phyloP scores from a whole-genome alignment of 2,797 vertebrate genomes.

The Anolis apletophallus region DNA sequence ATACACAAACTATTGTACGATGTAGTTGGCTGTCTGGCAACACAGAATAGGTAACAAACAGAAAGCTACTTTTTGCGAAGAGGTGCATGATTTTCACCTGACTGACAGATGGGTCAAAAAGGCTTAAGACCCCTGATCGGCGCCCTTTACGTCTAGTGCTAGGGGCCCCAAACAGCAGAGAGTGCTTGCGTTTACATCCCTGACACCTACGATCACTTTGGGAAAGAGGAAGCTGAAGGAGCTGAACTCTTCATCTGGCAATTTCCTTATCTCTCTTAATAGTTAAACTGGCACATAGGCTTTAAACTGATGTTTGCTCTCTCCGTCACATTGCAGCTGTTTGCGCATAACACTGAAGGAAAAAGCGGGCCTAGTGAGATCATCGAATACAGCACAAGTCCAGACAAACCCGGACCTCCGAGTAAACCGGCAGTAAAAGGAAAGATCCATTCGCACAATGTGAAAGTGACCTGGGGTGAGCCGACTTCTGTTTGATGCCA shows the following conservation, averaged over 20 bases:
- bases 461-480: slow-evolving; percentile 81
- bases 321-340: slow-evolving; percentile 72
- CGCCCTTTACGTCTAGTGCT: not conserved
- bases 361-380: slow-evolving; percentile 81
- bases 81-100: no score
- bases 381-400: slow-evolving; percentile 79
- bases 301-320: not conserved
- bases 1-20: no score
- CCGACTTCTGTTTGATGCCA: accelerated
- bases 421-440: slow-evolving; percentile 75
- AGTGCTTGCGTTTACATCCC: not conserved
- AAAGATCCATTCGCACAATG: slow-evolving; percentile 77
- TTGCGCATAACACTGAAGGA: slow-evolving; percentile 81
- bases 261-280: not conserved
- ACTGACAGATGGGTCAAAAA: no score
- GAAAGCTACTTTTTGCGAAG: no score
- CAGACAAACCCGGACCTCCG: slow-evolving; percentile 79
- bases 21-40: no score
- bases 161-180: no score
- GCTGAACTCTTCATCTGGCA: not conserved
- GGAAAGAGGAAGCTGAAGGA: not conserved
- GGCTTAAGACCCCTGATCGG: no score
- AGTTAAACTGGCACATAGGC: not conserved
- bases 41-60: no score
- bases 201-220: not conserved